Base-by-base conservation (phyloP, 1,140 invertebrate genomes). In the Micrasema longulum region DNA sequence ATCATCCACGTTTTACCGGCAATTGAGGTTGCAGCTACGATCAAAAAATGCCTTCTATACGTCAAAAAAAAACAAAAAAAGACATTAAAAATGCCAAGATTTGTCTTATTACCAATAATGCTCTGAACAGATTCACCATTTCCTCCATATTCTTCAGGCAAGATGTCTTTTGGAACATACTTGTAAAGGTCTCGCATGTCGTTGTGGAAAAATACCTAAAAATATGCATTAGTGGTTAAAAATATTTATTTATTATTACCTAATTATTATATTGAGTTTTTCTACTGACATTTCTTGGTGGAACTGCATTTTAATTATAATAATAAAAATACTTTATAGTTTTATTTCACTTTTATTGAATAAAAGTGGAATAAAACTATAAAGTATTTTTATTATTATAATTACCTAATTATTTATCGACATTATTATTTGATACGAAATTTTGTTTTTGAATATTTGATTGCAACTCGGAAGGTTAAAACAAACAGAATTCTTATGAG, bases 101-200 rank as follows among this genome's bases (percentile, higher is more conserved):
- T 43, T 3, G n/a, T n/a, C 1, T 45, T 1, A 14, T 57, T 36
- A 83, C 83, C 81, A 55, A 73, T 79, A 26, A 83, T 67, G 57
- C 84, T 82, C 31, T 81, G 76, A 18, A 88, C 64, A 0, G 82
- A 77, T n/a, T 83, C 82, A 57, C 83, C 84, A 16, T 84, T 81
- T 0, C 88, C 88, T 0, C 88, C 88, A 55, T 87, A 87, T 68
- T 89, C 87, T 26, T 78, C 75, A 0, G 88, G 88, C 9, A 89
- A 71, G 65, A 87, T 81, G 52, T 82, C 75, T 72, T 82, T 82
- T 0, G 87, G 84, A 48, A 89, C 79, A 62, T 77, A 65, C 38
- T 86, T 76, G 64, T 85, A 83, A n/a, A 89, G 74, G 0, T 72
- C 74, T 6, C 84, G 80, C 68, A 83, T 82, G 73, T 87, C 82